Evolutionary conservation across 1,140 invertebrate genomes (phyloP), one percentile per base, ranked within the genome.

Genomic region (Vanessa atalanta): DNA sequence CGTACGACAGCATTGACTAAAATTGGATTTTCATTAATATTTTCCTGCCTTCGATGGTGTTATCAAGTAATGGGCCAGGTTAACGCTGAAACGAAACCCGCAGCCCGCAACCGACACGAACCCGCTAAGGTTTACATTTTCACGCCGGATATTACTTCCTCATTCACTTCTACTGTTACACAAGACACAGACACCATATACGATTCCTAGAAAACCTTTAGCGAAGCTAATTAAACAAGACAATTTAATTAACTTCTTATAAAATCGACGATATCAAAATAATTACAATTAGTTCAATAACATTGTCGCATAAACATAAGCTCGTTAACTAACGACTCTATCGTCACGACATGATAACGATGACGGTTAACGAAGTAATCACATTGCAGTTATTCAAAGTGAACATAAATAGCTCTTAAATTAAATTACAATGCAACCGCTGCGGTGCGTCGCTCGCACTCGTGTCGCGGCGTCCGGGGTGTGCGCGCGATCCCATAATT

Each of bases 371-470:
- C 61, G 23, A 66, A 65, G 60, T 64, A 68, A 73, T 69, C 60
- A 64, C 53, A 67, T 37, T 66, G 63, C 47, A 47, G 73, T 75
- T 47, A 63, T 60, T 77, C 53, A 43, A 63, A 65, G 61, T 15
- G 63, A 63, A 74, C 75, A 65, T 48, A 75, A 77, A 75, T 79
- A 76, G 67, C 31, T 68, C 73, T 76, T 73, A 70, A 81, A 81
- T 79, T 73, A 50, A 79, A 81, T 81, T 79, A 81, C 37, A 13
- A 26, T 64, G 31, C 47, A 64, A 50, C 20, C 72, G 31, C 11
- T 50, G n/a, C 47, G 50, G 64, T 57, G 67, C 72, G 65, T 68
- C 72, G 78, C 43, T 72, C 64, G 77, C 81, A 81, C 70, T 77
- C 72, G 72, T 57, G 66, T 65, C 47, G 67, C 55, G 72, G 73